phyloP scores from a whole-genome alignment of 2,888 invertebrate species.

The Brachyptera risi region DNA sequence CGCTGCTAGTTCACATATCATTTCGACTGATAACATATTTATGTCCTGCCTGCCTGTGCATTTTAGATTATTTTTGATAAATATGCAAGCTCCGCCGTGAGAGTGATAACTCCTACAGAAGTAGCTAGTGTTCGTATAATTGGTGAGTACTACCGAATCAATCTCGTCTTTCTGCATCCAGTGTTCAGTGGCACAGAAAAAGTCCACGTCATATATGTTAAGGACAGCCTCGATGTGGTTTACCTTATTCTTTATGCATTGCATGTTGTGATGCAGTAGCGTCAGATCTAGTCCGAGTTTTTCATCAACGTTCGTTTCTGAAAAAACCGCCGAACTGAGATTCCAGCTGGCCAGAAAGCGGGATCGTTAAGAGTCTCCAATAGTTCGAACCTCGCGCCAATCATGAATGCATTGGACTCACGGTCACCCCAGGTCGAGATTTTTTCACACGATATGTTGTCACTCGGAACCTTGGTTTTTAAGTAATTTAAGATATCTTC shows the following conservation, averaged over 20 bases:
- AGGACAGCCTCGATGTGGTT: background rate
- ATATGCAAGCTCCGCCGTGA: background rate
- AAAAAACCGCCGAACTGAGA: slow-evolving; percentile 5
- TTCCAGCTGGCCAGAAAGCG: background rate
- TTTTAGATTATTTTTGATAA: background rate
- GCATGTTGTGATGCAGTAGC: background rate
- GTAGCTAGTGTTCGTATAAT: background rate
- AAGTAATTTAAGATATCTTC: background rate
- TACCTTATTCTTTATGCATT: background rate
- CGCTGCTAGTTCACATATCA: background rate
- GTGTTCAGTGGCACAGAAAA: background rate
- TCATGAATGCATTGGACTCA: background rate
- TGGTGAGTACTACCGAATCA: background rate
- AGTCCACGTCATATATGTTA: background rate
- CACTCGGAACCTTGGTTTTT: background rate
- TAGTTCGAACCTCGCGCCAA: background rate
- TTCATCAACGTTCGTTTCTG: background rate
- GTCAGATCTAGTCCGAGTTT: background rate
- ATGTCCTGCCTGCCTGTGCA: background rate
- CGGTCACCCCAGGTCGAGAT: background rate
- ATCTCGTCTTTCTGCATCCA: background rate
- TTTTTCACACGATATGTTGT: background rate
- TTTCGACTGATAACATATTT: background rate
- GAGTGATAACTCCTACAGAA: background rate
- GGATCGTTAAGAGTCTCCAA: background rate